Evolutionary conservation across 2,888 invertebrate genomes (phyloP), one percentile per base, ranked within the genome.

Genomic region (Aleiodes leptofemur): DNA sequence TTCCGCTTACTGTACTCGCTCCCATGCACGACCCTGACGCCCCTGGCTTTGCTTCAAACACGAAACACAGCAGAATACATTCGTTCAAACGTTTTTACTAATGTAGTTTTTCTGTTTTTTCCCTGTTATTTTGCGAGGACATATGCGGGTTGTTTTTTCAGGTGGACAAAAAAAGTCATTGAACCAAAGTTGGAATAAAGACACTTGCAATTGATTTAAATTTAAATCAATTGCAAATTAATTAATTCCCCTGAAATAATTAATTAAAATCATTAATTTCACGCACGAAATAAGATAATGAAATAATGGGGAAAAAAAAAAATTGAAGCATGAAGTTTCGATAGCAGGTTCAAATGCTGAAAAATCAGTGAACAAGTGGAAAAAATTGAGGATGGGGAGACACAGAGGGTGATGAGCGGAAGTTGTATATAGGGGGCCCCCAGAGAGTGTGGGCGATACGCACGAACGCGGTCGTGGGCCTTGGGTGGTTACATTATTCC

Each of bases 1-100:
- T 88, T 88, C 87, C 87, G 87, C 85, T 86, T 85, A 80, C 72
- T 77, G 71, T 81, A 72, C 64, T 73, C 77, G 56, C 77, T 73
- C 70, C 50, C 74, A 76, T 72, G 72, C 71, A 71, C 75, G 66
- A 72, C 64, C 61, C 74, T 53, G 64, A 70, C 57, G 71, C 72
- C 70, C 75, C 56, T 76, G 73, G 73, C 72, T 74, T 72, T 61
- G 66, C 74, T 72, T 69, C 69, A 64, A 71, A 72, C 71, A 66
- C 43, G 9, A 7, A 6, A 34, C 4, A 43, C 43, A 64, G 29
- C 48, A 51, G 53, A 57, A 29, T 43, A 29, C 51, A 59, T 66
- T 16, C 56, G 61, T 34, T 43, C 14, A 68, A 55, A 48, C 48
- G 53, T 53, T 53, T 53, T 53, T 53, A 3, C n/a, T 53, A 53